Evolutionary conservation across 1,140 invertebrate species (phyloP), one percentile per base, ranked within the genome.

Genomic region (Megalonaias nervosa): DNA sequence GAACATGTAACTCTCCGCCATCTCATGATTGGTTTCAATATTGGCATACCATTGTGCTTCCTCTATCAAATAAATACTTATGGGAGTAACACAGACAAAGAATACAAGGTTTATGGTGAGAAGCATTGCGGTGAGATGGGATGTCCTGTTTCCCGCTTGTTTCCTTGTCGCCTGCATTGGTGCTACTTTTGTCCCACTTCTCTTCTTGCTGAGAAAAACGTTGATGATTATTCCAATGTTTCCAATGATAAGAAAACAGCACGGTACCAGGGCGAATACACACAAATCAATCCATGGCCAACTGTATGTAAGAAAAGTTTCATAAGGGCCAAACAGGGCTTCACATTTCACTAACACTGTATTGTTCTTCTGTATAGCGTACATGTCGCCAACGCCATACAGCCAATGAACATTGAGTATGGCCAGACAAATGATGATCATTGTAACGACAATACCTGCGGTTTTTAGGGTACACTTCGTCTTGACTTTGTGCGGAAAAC

Each of bases 401-500:
- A 75, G 55, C 58, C 62, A 74, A 66, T 83, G 79, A 1, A 60
- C 11, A n/a, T 81, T 77, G 6, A 81, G 48, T 13, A 69, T 9
- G 19, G 55, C 17, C 0, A 65, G 2, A 13, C 68, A 60, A 1
- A 67, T 57, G 17, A 75, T 61, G 15, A 78, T 78, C 5, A 68
- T 23, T 3, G 31, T 59, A 19, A 78, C 55, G 1, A 61, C 21
- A 9, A 72, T 13, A 11, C 12, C 26, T 2, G 74, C 77, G n/a
- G 60, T 64, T n/a, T 58, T 31, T 38, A n/a, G 19, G 0, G 77
- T 84, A 64, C 77, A 85, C 5, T 76, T 60, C 13, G 14, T 23
- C 23, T 71, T 74, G 2, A 74, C 72, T 19, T 75, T 75, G 23
- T 83, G 81, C 0, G 86, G 86, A 58, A 81, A 67, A 66, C 81